phyloP scores from a whole-genome alignment of 2,113 vertebrate species.

The Notechis scutatus region DNA sequence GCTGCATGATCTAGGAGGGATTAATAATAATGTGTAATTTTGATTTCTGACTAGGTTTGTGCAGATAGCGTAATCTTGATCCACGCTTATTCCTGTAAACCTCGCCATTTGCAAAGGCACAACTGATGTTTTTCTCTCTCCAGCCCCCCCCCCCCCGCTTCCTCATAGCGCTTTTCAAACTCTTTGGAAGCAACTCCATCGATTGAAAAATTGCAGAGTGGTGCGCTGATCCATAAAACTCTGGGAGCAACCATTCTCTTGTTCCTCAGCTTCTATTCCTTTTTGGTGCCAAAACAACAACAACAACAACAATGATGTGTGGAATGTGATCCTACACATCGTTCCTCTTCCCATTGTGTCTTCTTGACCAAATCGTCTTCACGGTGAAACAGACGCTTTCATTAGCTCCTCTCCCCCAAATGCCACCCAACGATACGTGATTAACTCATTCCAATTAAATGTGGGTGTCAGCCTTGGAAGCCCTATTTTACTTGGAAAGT shows the following conservation, averaged over 20 bases:
- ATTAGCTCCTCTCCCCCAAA: conserved; percentile 37
- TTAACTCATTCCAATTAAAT: no score
- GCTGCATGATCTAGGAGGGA: not conserved
- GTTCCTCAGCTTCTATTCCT: not conserved
- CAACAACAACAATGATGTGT: no score
- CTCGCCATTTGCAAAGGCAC: not conserved
- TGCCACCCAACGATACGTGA: no score
- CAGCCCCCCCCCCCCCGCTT: rapidly evolving
- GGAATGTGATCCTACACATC: not conserved
- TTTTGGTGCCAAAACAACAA: not conserved
- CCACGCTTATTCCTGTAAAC: not conserved
- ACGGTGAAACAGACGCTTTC: conserved; percentile 31
- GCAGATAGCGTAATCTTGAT: not conserved
- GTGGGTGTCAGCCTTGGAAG: no score
- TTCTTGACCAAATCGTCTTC: conserved; percentile 4
- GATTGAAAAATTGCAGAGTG: not conserved
- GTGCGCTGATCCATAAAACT: not conserved
- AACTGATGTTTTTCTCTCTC: not conserved
- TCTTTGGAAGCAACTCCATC: not conserved
- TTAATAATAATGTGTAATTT: not conserved
- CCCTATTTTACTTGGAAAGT: no score
- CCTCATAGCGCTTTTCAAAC: not conserved
- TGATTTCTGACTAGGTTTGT: not conserved
- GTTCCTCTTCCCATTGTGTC: not conserved
- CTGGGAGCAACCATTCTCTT: not conserved